Percentiles rank a stretch among this genome's conserved stretches.
phyloP scores from a whole-genome alignment of 2,888 invertebrate genomes.

The Microchrysa polita region DNA sequence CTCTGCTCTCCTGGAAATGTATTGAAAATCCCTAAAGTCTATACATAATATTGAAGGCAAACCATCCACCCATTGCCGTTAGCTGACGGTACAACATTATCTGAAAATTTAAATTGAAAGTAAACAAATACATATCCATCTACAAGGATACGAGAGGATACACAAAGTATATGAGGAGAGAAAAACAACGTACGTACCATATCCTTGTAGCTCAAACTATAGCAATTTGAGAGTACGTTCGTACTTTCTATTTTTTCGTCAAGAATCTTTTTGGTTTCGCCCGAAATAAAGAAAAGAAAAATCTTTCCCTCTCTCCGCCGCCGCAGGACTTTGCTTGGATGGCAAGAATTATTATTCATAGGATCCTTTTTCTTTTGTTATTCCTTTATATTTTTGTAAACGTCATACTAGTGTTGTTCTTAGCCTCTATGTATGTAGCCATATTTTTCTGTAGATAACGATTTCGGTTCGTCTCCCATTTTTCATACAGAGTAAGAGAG shows the following conservation, averaged over 20 bases:
- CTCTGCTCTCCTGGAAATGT: too few relatives aligned
- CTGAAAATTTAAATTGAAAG: conserved; percentile 37
- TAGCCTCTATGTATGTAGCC: too few relatives aligned
- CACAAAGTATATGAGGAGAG: too few relatives aligned
- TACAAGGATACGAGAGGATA: neutral
- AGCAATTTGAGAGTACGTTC: too few relatives aligned
- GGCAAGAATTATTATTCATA: conserved; percentile 7
- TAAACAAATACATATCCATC: conserved; percentile 20
- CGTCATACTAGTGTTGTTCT: conserved; percentile 9
- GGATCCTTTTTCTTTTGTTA: conserved; percentile 16
- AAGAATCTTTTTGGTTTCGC: neutral
- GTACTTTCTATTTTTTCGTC: too few relatives aligned
- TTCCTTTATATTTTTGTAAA: conserved; percentile 26
- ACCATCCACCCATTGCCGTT: too few relatives aligned
- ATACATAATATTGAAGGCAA: neutral
- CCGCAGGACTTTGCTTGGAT: neutral
- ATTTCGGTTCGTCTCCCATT: too few relatives aligned
- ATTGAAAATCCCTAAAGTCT: too few relatives aligned
- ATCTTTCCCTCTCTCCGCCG: neutral
- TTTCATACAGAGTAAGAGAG: too few relatives aligned
- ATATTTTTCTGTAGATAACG: too few relatives aligned
- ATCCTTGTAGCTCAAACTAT: too few relatives aligned
- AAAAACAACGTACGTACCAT: too few relatives aligned
- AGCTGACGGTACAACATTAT: neutral
- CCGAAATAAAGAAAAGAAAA: neutral